Conservation (phyloP, 2,797 vertebrate species). For the Sebastolobus altivelis region DNA sequence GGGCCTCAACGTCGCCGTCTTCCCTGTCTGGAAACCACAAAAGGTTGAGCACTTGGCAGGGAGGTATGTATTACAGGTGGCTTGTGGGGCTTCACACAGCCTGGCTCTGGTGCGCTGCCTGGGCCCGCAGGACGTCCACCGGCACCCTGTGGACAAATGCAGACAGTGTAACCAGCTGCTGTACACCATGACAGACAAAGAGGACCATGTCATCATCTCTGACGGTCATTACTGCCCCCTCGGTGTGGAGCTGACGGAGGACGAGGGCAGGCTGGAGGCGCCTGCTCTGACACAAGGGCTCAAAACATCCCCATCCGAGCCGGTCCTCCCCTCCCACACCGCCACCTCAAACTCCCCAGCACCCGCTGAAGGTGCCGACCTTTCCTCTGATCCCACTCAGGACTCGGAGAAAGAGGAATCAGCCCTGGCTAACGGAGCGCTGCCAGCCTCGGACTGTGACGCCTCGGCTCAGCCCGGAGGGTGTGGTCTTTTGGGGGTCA, state of each 20-base stretch:
- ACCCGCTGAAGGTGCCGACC: not conserved
- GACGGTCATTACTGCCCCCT: constrained; percentile 94
- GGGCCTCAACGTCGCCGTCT: constrained; percentile 85
- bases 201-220: constrained; percentile 99
- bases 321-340: constrained; percentile 50
- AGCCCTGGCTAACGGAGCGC: constrained; percentile 32
- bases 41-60: constrained; percentile 93
- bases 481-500: constrained; percentile 17
- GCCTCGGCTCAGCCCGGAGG: not conserved
- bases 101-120: constrained; percentile 92
- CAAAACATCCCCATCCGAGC: constrained; percentile 79
- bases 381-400: constrained; percentile 29
- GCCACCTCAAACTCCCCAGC: constrained; percentile 19
- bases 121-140: constrained; percentile 85
- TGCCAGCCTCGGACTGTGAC: constrained; percentile 40
- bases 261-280: constrained; percentile 59
- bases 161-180: constrained; percentile 94
- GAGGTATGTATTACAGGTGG: constrained; percentile 92
- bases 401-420: constrained; percentile 33
- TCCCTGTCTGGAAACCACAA: constrained; percentile 92
- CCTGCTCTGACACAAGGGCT: constrained; percentile 32
- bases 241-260: constrained; percentile 85
- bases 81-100: constrained; percentile 93
- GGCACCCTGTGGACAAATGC: constrained; percentile 90
- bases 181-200: constrained; percentile 98